phyloP scores from a whole-genome alignment of 2,113 vertebrate species.

The Nesoenas mayeri region DNA sequence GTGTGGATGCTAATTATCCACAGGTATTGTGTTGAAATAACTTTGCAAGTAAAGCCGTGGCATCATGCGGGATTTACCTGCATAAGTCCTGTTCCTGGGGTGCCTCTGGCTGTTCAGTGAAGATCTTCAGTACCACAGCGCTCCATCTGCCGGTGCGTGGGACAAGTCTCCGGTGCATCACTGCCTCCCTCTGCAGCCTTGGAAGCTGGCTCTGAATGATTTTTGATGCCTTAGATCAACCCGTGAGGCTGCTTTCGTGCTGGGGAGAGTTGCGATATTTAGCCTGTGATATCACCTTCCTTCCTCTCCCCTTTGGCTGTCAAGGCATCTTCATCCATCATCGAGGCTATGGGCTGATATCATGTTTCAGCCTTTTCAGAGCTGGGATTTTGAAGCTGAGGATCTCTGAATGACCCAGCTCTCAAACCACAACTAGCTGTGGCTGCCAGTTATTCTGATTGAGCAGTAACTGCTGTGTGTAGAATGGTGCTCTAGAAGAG shows the following conservation, averaged over 20 bases:
- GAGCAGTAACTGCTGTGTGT: not conserved
- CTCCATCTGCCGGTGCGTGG: not conserved
- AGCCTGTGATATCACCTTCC: not conserved
- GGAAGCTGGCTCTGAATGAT: rapidly evolving
- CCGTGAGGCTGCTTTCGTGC: not conserved
- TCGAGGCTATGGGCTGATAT: not conserved
- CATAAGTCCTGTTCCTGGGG: not conserved
- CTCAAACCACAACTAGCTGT: not conserved
- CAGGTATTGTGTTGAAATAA: not conserved
- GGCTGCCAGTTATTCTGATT: not conserved
- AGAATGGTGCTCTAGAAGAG: not conserved
- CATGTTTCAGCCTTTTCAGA: not conserved
- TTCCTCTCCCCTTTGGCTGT: not conserved
- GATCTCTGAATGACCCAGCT: not conserved
- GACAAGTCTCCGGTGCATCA: not conserved
- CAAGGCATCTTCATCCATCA: not conserved
- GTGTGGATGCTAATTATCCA: not conserved
- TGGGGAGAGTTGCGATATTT: not conserved
- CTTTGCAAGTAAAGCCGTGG: rapidly evolving
- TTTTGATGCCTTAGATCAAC: not conserved
- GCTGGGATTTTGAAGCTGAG: not conserved
- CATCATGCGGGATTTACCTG: too few relatives aligned
- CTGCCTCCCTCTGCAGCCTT: not conserved
- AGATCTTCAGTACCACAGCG: not conserved
- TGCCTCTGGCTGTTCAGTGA: too few relatives aligned